Conservation (phyloP, 2,113 vertebrate species). For the Chinchilla lanigera region DNA sequence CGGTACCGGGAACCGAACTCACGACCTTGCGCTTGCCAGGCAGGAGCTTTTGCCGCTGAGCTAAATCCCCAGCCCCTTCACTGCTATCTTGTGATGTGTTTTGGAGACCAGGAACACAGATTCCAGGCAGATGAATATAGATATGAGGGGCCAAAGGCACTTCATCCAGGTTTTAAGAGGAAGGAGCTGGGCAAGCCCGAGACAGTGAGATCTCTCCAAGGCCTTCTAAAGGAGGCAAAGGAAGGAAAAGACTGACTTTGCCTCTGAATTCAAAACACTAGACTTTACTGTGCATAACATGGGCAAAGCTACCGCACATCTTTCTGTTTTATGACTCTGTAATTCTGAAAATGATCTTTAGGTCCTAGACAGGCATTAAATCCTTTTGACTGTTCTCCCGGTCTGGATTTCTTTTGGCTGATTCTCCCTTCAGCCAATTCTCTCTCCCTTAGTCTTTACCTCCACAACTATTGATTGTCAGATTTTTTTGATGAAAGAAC, state of each 20-base stretch:
- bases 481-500: slow-evolving; percentile 9
- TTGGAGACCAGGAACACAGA: background rate
- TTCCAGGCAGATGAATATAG: background rate
- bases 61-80: too few relatives aligned
- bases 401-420: background rate
- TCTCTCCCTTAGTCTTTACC: slow-evolving; percentile 11
- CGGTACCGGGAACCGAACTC: too few relatives aligned
- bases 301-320: background rate
- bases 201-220: background rate
- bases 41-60: too few relatives aligned
- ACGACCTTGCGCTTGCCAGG: too few relatives aligned
- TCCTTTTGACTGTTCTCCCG: background rate
- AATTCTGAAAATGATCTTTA: background rate
- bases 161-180: background rate
- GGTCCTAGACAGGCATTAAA: background rate
- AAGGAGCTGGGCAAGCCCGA: background rate
- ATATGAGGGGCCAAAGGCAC: background rate
- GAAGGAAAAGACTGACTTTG: background rate
- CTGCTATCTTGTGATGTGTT: background rate
- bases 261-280: background rate
- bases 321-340: background rate
- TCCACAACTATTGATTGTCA: background rate
- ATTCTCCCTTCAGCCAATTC: slow-evolving; percentile 21
- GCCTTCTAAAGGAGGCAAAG: background rate
- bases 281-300: background rate